These are phyloP conservation scores for Dysdera silvatica DNA, from an alignment of 1,140 invertebrate genomes.

Conservation along the genomic window DNA sequence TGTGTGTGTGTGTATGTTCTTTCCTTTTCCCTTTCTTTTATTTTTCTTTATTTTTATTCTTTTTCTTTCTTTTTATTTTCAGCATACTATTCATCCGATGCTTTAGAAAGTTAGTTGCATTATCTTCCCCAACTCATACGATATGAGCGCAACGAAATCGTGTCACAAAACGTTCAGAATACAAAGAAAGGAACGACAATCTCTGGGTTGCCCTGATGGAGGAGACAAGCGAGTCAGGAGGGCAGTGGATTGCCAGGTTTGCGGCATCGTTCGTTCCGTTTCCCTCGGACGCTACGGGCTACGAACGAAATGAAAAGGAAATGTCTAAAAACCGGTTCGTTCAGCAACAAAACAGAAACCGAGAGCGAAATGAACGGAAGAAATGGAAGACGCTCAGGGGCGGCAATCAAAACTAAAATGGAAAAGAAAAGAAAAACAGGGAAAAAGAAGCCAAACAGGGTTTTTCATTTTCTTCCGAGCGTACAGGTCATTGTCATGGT, in stretches of 20 bases:
- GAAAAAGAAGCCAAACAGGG: not conserved
- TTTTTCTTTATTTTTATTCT: not conserved
- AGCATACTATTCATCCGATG: not conserved
- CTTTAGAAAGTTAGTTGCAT: not conserved
- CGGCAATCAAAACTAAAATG: constrained; percentile 1
- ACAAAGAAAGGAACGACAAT: not conserved
- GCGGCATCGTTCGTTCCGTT: too few relatives aligned
- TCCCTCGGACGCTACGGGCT: too few relatives aligned
- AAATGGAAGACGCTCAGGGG: too few relatives aligned
- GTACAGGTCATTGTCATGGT: constrained; percentile 27
- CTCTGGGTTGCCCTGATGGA: not conserved
- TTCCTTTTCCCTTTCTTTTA: too few relatives aligned
- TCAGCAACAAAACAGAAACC: too few relatives aligned
- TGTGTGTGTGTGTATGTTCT: too few relatives aligned
- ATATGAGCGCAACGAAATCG: not conserved
- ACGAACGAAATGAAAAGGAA: too few relatives aligned
- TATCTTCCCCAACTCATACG: not conserved
- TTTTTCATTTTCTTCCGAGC: constrained; percentile 6
- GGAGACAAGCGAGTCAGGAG: constrained; percentile 16
- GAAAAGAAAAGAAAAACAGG: not conserved
- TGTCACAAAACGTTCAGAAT: not conserved
- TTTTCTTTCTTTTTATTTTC: not conserved
- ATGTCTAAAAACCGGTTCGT: too few relatives aligned
- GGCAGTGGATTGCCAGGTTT: constrained; percentile 28
- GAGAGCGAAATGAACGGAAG: constrained; percentile 10